phyloP scores from a whole-genome alignment of 2,888 invertebrate species.

The Chymomyza caudatula region DNA sequence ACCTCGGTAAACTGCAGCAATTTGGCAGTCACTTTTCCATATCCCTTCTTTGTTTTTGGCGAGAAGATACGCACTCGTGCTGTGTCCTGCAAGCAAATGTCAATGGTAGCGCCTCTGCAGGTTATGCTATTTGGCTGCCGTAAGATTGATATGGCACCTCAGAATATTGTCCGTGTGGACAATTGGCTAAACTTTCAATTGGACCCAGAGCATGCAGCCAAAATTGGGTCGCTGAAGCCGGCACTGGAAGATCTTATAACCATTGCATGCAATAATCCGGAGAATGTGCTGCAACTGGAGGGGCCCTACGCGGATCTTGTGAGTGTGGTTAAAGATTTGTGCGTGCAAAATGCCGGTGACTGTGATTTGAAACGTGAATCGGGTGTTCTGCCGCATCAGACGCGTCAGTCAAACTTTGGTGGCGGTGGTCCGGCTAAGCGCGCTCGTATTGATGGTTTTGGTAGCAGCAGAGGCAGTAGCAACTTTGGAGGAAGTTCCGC shows the following conservation, averaged over 20 bases:
- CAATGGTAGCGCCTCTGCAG: conserved; percentile 96
- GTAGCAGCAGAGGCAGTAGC: conserved; percentile 34
- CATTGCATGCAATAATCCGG: conserved; percentile 88
- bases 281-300: conserved; percentile 82
- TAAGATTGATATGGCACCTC: conserved; percentile 80
- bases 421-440: conserved; percentile 56
- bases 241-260: conserved; percentile 92
- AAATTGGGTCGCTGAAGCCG: conserved; percentile 91
- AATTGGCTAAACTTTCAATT: conserved; percentile 96
- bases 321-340: conserved; percentile 85
- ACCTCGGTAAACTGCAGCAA: conserved; percentile 96
- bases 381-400: conserved; percentile 71
- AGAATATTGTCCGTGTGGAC: conserved; percentile 90
- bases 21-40: conserved; percentile 89
- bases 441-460: conserved; percentile 46
- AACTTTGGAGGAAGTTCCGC: conserved; percentile 27
- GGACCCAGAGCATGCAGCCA: conserved; percentile 87
- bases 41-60: conserved; percentile 97
- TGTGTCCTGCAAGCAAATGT: conserved; percentile 96
- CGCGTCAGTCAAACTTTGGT: conserved; percentile 52
- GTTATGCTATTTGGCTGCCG: conserved; percentile 94
- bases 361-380: conserved; percentile 82
- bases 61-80: conserved; percentile 98
- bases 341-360: conserved; percentile 87
- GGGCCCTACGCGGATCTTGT: conserved; percentile 80